phyloP scores from a whole-genome alignment of 2,888 invertebrate genomes.

The Pecten maximus region DNA sequence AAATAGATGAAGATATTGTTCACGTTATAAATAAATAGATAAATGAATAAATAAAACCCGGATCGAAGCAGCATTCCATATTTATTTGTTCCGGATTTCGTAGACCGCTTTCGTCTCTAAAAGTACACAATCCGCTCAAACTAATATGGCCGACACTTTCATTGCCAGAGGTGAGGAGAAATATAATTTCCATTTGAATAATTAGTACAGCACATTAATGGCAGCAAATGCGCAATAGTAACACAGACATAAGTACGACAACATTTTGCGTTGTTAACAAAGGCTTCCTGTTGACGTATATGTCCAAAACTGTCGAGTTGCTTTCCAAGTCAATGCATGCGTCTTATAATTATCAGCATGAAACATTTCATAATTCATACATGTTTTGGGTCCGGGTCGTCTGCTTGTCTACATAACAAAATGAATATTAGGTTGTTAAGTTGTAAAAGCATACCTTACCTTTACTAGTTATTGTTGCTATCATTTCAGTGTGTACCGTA shows the following conservation, averaged over 20 bases:
- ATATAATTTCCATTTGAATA: not conserved
- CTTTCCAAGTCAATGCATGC: not conserved
- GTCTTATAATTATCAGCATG: too few species aligned
- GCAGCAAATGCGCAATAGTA: not conserved
- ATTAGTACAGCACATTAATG: not conserved
- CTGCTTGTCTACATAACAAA: too few species aligned
- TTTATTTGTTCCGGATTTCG: not conserved
- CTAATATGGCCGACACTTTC: slow-evolving; percentile 29
- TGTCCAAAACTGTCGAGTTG: not conserved
- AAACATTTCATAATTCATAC: too few species aligned
- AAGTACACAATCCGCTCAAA: not conserved
- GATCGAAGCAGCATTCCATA: too few species aligned
- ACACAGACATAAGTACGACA: not conserved
- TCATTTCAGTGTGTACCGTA: too few species aligned
- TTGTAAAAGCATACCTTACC: too few species aligned
- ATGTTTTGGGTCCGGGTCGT: too few species aligned
- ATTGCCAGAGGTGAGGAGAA: slow-evolving; percentile 8
- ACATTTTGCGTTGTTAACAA: not conserved
- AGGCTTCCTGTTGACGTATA: not conserved
- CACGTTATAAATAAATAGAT: too few species aligned
- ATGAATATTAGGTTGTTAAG: too few species aligned
- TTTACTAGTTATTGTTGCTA: too few species aligned
- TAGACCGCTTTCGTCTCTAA: not conserved
- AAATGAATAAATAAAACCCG: too few species aligned
- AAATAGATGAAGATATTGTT: too few species aligned